phyloP scores from a whole-genome alignment of 2,113 vertebrate genomes.

The Erinaceus europaeus region DNA sequence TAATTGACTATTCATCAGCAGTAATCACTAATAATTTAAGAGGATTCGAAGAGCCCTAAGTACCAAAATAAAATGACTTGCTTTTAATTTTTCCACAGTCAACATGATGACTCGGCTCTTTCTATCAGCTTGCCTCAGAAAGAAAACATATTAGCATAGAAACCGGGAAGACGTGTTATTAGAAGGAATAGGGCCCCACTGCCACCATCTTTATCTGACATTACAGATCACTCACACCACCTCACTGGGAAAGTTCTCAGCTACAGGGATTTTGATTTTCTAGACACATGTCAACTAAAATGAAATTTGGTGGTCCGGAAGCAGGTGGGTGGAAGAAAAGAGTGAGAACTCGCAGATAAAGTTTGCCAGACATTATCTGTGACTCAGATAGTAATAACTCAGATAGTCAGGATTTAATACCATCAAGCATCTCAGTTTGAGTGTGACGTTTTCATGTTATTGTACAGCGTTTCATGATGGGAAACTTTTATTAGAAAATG shows the following conservation, averaged over 20 bases:
- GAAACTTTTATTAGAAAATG: conserved; percentile 26
- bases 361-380: neutral
- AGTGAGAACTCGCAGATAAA: neutral
- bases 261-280: conserved; percentile 19
- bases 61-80: too few relatives aligned
- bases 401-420: neutral
- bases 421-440: neutral
- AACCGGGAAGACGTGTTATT: neutral
- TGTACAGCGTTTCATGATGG: neutral
- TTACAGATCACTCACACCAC: neutral
- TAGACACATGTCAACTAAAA: neutral
- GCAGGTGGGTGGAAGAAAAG: neutral
- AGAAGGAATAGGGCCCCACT: neutral
- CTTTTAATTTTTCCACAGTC: neutral
- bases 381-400: neutral
- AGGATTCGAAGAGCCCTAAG: too few relatives aligned
- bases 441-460: neutral
- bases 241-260: neutral
- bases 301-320: neutral
- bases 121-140: conserved; percentile 22
- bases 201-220: neutral
- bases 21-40: too few relatives aligned
- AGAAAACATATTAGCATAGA: neutral
- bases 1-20: too few relatives aligned
- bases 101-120: neutral